Base-by-base conservation (phyloP, 2,113 vertebrate species). In the Seriola aureovittata region DNA sequence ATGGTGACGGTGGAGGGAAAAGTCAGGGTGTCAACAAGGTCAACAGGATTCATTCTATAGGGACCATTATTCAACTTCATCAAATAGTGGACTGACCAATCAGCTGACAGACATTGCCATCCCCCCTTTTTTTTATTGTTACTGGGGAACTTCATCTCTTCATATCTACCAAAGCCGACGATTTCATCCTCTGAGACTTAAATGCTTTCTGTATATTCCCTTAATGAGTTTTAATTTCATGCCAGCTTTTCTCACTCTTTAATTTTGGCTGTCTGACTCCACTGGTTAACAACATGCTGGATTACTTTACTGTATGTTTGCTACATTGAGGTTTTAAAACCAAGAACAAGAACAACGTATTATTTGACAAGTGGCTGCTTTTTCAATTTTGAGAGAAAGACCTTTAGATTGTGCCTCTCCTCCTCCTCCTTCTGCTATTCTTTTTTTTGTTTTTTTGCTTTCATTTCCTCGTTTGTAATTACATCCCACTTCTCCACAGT, bases 401-500 rank as follows among this genome's bases (percentile, higher is more conserved):
- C 19, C 38, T 69, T 80, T 79, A 44, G 13, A 81, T 11, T 68
- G 4, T 57, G 1, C 3, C 8, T 38, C 8, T 25, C 1, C 40
- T 0, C 4, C 14, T 55, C 5, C 16, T 34, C 5, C 21, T 29
- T 29, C 29, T 29, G 29, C 29, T 29, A 2, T 12, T 29, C 0
- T 58, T 34, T 52, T 38, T 7, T 38, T 38, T 42, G 1, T 10
- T 42, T 42, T 10, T 42, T 42, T 40, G 11, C 8, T 73, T 42
- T 38, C 1, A 54, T n/a, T 62, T 55, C 12, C 14, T 3, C 0
- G 17, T 60, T 44, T 83, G 36, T 81, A 50, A 71, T 78, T 52
- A 8, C 44, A 2, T 77, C 42, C 46, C 62, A n/a, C 73, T 85
- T 85, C 70, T 85, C 57, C 78, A 68, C 95, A 97, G 98, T 97